These are phyloP conservation scores for Drosophila neutralis DNA, from an alignment of 2,888 invertebrate genomes.

Conservation along the genomic window DNA sequence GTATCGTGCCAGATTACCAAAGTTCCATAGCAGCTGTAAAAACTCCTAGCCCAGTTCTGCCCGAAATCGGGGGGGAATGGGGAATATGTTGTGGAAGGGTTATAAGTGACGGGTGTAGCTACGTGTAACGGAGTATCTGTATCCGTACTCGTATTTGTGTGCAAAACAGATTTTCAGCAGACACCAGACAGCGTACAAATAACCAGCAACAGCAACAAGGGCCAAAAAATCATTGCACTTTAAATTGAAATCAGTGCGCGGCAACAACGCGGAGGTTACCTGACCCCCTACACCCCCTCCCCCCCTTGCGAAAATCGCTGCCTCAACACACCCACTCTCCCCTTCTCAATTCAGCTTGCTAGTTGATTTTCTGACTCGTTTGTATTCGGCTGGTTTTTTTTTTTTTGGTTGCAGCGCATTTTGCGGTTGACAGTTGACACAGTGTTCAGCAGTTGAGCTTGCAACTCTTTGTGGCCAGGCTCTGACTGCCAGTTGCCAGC, in stretches of 20 bases:
- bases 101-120: neutral
- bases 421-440: conserved; percentile 76
- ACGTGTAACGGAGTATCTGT: conserved; percentile 22
- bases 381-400: conserved; percentile 27
- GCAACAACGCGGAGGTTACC: conserved; percentile 45
- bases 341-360: neutral
- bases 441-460: conserved; percentile 48
- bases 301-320: neutral
- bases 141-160: conserved; percentile 38
- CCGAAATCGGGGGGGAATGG: neutral
- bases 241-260: conserved; percentile 74
- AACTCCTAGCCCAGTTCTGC: conserved; percentile 13
- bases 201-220: conserved; percentile 44
- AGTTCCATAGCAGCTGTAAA: conserved; percentile 29
- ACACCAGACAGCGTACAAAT: conserved; percentile 59
- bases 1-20: conserved; percentile 43
- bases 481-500: conserved; percentile 6
- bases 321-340: neutral
- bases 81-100: neutral
- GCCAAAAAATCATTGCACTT: conserved; percentile 67
- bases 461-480: conserved; percentile 23
- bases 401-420: conserved; percentile 63
- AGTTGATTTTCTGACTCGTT: conserved; percentile 51
- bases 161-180: conserved; percentile 64
- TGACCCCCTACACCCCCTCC: neutral